Base-by-base conservation (phyloP, 2,888 invertebrate species). In the Cataglyphis rosenhaueri region DNA sequence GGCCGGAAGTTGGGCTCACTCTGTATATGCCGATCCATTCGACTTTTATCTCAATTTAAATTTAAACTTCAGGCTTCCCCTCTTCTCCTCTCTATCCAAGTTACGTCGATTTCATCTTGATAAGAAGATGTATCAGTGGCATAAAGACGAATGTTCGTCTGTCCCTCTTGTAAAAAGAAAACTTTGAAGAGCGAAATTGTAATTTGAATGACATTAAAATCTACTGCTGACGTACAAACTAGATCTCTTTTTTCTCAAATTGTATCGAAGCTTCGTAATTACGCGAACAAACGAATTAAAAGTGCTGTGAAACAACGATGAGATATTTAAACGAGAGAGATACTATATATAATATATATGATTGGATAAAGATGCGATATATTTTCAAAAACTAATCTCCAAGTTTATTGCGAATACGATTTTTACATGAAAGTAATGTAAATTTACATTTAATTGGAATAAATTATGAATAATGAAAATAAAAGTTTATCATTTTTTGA, bases 21-120 rank as follows among this genome's bases (percentile, higher is more conserved):
- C 29, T 29, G 29, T 29, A 52, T n/a, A 75, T 82, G 65, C 81
- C 84, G 85, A 89, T 86, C 52, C 76, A 70, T 81, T 79, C 83
- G 76, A 81, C 73, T 87, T 84, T 84, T 76, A 25, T 61, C 76
- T 66, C 65, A 85, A 85, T 89, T 85, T 85, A 85, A 85, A 85
- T 88, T 88, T 74, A 81, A 83, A 85, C 59, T 64, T 66, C 29
- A 18, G 55, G 38, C 18, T 52, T 10, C 70, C 12, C 12, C 15
- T 6, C 18, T 3, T 35, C 55, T 5, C 32, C 10, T 25, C 9
- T 18, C 38, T 29, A 57, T 32, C 10, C 59, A 83, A 84, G 82
- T 88, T 85, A 62, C 71, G 79, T 68, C 78, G 82, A 79, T 57
- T 87, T 64, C 73, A 70, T 87, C 81, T 35, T 68, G 73, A 86